Evolutionary conservation across 2,888 invertebrate genomes (phyloP), one percentile per base, ranked within the genome.

Genomic region (Drosophila nr. perissopoda): DNA sequence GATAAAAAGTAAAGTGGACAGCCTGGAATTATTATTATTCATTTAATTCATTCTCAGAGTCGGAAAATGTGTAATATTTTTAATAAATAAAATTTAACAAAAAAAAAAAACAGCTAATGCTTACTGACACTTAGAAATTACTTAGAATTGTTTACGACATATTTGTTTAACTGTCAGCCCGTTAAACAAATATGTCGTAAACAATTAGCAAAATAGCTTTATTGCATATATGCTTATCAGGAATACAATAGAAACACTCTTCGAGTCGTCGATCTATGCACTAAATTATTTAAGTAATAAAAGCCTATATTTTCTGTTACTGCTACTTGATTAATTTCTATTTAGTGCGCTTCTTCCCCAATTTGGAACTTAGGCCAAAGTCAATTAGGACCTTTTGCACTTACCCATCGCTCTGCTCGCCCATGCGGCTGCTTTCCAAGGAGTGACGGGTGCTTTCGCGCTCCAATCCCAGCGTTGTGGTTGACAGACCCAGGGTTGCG

Each of bases 361-460:
- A 25, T 53, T 57, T 36, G 10, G 8, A n/a, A 36, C 53, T 57
- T 25, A 31, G 57, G 34, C 25, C 60, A 42, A 18, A 29, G 42
- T 60, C 67, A 67, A 46, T 62, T 74, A 54, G 38, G 33, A 13
- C 10, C n/a, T 33, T 42, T 34, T 34, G 21, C 36, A 77, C 85
- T 85, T 62, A 85, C 85, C 85, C 85, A 62, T 85, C 85, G 56
- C 85, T 85, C 49, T 88, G 85, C 33, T 85, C 90, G 3, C 83
- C 85, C n/a, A 89, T 18, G 13, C 85, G 86, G 61, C 88, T 81
- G 78, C 85, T 88, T 66, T 81, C 81, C 81, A 89, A 63, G 18
- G 85, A 85, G 59, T 89, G 89, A 6, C 90, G 62, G 10, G 90
- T 85, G 60, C 79, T 85, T 58, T 85, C 85, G 21, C 83, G 78